Base-by-base conservation (phyloP, 2,888 invertebrate genomes). In the Pycnomerus fuliginosus region DNA sequence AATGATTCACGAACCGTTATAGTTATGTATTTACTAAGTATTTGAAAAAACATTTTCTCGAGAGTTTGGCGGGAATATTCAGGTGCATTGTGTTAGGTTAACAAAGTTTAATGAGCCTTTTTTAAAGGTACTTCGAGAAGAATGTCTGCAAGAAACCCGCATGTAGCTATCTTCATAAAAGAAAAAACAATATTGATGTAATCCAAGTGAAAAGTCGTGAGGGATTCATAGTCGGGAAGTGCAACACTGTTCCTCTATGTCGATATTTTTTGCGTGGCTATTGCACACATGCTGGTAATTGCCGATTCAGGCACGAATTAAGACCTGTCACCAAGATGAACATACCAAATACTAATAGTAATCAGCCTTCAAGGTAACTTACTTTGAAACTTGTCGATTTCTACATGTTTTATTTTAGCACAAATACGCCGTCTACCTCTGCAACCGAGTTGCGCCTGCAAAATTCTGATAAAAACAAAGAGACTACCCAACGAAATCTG, bases 291-390 rank as follows among this genome's bases (percentile, higher is more conserved):
- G 55, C 56, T 38, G 56, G 60, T 20, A 58, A 56, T 43, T 64
- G 64, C 40, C 56, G 54, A 28, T 64, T 58, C 50, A 53, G 54
- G 30, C 62, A 62, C 39, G 64, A 60, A 46, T 47, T 53, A 30
- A 52, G 42, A 32, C 43, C 38, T 50, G 45, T 44, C 22, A 41
- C 20, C 36, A 51, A 33, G 41, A 29, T 37, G 24, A 50, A 37
- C 30, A 39, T 42, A 32, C 45, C 42, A 31, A 52, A 47, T 44
- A 38, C 41, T 31, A 38, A n/a, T 36, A 48, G 41, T 50, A 43
- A 48, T 35, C 46, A 43, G 17, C 25, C 48, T 20, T 34, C 36
- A 45, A 48, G 48, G 48, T 50, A 44, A 24, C 15, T 30, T 17
- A 1, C 23, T 20, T 15, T 11, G 16, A 5, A n/a, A 10, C 11